These are phyloP conservation scores for Stegodyphus mimosarum DNA, from an alignment of 1,140 invertebrate species.

Conservation along the genomic window DNA sequence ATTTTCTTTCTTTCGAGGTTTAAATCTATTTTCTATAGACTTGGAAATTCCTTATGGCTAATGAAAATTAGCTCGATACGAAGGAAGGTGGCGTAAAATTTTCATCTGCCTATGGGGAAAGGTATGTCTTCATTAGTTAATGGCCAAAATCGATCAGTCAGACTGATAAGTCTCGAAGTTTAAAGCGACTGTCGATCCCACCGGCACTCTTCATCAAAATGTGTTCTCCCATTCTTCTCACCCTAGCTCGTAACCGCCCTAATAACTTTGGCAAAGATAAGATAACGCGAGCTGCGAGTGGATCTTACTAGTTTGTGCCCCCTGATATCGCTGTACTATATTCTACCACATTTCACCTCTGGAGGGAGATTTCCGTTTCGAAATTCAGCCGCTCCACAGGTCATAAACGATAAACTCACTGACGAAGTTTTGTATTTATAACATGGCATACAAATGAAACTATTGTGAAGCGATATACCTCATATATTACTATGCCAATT, in stretches of 20 bases:
- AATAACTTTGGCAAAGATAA: not conserved
- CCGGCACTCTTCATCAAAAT: not conserved
- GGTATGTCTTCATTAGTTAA: constrained; percentile 28
- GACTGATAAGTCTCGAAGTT: not conserved
- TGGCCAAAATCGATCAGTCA: not conserved
- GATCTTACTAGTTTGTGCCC: not conserved
- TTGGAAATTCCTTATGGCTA: no score
- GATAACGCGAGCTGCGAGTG: not conserved
- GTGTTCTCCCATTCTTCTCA: not conserved
- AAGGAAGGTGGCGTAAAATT: no score
- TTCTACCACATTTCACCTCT: no score
- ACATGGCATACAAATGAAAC: not conserved
- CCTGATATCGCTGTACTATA: no score
- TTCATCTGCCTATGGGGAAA: not conserved
- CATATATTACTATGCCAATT: no score
- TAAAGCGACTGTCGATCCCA: not conserved
- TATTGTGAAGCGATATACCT: not conserved
- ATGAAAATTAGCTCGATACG: no score
- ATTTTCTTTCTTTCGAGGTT: no score
- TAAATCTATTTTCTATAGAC: no score
- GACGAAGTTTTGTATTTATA: not conserved
- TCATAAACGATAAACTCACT: no score
- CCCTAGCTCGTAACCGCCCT: not conserved
- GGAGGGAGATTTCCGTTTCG: not conserved
- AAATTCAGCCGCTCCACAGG: no score